phyloP scores from a whole-genome alignment of 2,888 invertebrate genomes.

The Craniophora ligustri region DNA sequence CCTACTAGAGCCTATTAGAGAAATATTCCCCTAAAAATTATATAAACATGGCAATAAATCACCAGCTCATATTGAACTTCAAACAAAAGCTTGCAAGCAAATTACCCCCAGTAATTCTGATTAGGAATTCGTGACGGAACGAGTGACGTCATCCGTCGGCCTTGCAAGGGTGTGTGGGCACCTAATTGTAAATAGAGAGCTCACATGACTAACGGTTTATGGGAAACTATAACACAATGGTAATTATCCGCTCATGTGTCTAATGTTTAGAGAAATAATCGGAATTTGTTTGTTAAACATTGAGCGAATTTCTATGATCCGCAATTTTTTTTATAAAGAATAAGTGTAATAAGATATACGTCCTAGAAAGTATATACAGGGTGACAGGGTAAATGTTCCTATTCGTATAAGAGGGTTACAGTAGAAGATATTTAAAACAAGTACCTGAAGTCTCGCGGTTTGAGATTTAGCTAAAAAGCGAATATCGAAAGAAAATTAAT shows the following conservation, averaged over 20 bases:
- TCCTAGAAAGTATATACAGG: no score
- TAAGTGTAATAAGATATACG: not conserved
- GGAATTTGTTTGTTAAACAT: constrained; percentile 22
- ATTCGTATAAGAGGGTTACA: no score
- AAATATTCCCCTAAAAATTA: no score
- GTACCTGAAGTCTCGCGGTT: no score
- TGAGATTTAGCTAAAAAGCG: no score
- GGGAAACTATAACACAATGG: constrained; percentile 11
- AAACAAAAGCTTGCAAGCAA: no score
- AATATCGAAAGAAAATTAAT: no score
- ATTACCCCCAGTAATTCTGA: constrained; percentile 12
- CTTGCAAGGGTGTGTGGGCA: constrained; percentile 25
- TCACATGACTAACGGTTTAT: constrained; percentile 36
- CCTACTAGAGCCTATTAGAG: no score
- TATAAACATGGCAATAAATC: no score
- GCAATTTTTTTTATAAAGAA: constrained; percentile 2
- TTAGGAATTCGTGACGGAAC: constrained; percentile 11
- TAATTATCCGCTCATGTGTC: constrained; percentile 2
- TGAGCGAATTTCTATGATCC: not conserved
- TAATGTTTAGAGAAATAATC: constrained; percentile 24
- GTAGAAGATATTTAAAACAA: no score
- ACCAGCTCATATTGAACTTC: no score
- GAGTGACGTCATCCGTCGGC: constrained; percentile 28
- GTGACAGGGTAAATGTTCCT: no score
- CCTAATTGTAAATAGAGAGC: constrained; percentile 13